Base-by-base conservation (phyloP, 2,113 vertebrate species). In the Bubo bubo region DNA sequence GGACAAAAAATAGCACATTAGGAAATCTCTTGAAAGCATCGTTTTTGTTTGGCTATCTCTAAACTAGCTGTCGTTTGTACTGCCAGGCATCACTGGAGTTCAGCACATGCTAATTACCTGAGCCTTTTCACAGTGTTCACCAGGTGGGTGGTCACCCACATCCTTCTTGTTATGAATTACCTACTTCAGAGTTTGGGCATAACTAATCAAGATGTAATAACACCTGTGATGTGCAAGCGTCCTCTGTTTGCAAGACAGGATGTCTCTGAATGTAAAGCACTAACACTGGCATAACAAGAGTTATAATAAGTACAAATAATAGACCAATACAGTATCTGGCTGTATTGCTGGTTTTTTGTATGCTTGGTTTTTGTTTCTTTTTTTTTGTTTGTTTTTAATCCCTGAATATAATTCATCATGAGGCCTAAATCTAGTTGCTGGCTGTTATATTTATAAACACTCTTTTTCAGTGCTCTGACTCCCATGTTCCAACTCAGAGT, bases 21-120 rank as follows among this genome's bases (percentile, higher is more conserved):
- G 41, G 60, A 47, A 90, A 93, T 81, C 73, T 86, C 8, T 85
- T 74, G 88, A 84, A 59, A 96, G 67, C 41, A n/a, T 12, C 59
- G 32, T 49, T 95, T 93, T 34, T 88, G 23, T 86, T 52, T 83
- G 55, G 37, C 34, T 70, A 2, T 82, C 41, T 92, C n/a, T 82
- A 19, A 28, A 26, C 8, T 28, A 63, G 47, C 55, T 92, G 81
- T 52, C 49, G 1, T 32, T 75, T 0, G 1, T 39, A 32, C 11
- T 73, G 82, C 60, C 79, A 47, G 62, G 59, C 67, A 12, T 32
- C 26, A 1, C 2, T 62, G 67, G 37, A 39, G 53, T 20, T 68
- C 43, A 26, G 47, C 9, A 14, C 2, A 0, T 12, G 70, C 28
- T 22, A 30, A 9, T 79, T 27, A 20, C 10, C 23, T 15, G 45